phyloP scores from a whole-genome alignment of 30 jellyfish, hydroid and myxozoan species.

The Sanderia malayensis region DNA sequence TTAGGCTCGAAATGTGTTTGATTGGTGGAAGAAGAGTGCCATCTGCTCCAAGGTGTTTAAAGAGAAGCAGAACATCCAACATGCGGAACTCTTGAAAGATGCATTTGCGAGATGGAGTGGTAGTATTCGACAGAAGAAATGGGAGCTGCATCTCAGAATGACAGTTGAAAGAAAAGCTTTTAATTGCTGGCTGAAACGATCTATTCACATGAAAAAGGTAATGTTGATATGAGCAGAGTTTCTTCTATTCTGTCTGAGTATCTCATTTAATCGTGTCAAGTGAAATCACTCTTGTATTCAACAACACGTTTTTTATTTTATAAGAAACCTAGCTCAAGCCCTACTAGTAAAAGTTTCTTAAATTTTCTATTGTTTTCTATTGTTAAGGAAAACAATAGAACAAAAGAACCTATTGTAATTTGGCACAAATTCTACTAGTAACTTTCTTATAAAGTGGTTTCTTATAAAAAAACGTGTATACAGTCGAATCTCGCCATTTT shows the following conservation, averaged over 20 bases:
- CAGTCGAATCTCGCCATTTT: too few species aligned
- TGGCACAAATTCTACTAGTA: too few species aligned
- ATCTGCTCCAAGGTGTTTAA: constrained; percentile 46
- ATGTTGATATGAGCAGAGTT: constrained; percentile 11
- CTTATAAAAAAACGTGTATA: too few species aligned
- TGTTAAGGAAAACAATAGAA: too few species aligned
- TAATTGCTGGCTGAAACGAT: constrained; percentile 11
- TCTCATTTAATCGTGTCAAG: not conserved
- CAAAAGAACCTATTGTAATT: too few species aligned
- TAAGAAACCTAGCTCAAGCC: too few species aligned
- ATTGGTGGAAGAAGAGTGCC: constrained; percentile 64
- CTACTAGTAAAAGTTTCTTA: too few species aligned
- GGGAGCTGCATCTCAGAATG: constrained; percentile 17
- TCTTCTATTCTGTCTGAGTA: not conserved
- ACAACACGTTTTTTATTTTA: not conserved
- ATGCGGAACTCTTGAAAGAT: constrained; percentile 6
- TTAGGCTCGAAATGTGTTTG: constrained; percentile 42
- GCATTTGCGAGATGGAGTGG: constrained; percentile 30
- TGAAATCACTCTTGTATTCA: not conserved
- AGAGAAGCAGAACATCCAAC: constrained; percentile 18
- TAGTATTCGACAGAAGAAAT: constrained; percentile 9
- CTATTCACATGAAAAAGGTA: constrained; percentile 20
- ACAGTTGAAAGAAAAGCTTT: constrained; percentile 17
- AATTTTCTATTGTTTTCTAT: too few species aligned
- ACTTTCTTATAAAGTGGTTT: too few species aligned